These are phyloP conservation scores for Cherax quadricarinatus DNA, from an alignment of 1,140 invertebrate genomes.

Conservation along the genomic window DNA sequence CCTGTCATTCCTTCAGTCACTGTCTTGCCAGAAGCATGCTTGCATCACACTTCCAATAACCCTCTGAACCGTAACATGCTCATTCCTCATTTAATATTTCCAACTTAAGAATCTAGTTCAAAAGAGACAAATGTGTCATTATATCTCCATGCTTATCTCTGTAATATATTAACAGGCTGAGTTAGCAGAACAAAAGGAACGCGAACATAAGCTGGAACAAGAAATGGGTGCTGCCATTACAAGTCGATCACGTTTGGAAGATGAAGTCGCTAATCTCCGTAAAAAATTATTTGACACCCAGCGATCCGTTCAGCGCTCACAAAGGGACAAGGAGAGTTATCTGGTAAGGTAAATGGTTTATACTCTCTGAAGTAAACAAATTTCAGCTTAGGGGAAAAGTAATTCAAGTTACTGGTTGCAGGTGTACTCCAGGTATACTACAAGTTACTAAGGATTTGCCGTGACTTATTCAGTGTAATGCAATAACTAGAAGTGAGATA, in stretches of 20 bases:
- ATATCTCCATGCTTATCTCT: neutral
- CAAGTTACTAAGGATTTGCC: too few relatives aligned
- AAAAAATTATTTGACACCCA: constrained; percentile 53
- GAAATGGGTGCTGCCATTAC: constrained; percentile 59
- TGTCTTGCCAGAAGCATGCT: too few relatives aligned
- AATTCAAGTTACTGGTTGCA: too few relatives aligned
- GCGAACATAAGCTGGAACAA: constrained; percentile 50
- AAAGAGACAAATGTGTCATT: neutral
- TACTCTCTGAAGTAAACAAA: too few relatives aligned
- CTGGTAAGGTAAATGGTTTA: constrained; percentile 3
- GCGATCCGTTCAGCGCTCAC: constrained; percentile 51
- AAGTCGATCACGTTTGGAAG: constrained; percentile 39
- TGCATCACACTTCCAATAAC: too few relatives aligned
- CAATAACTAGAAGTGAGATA: too few relatives aligned
- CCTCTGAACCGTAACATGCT: too few relatives aligned
- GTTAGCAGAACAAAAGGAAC: constrained; percentile 54
- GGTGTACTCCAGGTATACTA: too few relatives aligned
- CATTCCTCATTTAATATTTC: too few relatives aligned
- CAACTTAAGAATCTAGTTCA: neutral
- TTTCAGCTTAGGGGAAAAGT: too few relatives aligned
- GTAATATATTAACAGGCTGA: constrained; percentile 28
- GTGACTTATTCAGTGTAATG: too few relatives aligned
- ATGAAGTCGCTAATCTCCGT: constrained; percentile 38
- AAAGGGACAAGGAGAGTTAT: constrained; percentile 57
- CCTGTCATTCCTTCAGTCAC: too few relatives aligned